Evolutionary conservation across 2,113 vertebrate genomes (phyloP), one percentile per base, ranked within the genome.

Genomic region (Blennius ocellaris): DNA sequence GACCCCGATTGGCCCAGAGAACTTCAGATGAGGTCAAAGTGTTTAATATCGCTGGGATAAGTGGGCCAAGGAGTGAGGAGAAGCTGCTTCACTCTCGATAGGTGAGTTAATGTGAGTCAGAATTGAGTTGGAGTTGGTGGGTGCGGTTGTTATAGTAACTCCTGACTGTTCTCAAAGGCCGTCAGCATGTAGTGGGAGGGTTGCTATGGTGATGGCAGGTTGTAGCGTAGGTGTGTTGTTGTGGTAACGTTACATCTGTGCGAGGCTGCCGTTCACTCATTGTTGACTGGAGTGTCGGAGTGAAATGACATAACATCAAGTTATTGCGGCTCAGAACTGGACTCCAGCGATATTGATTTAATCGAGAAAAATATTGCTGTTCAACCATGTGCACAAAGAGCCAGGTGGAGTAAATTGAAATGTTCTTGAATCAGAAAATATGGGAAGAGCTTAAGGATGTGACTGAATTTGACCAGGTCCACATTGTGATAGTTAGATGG

Each of bases 201-300:
- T 92, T 89, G 85, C 88, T 61, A 85, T 85, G 79, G 81, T 53
- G 11, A 90, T 45, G 47, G 73, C 55, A 79, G 77, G 82, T 83
- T 93, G 90, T 91, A 86, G 80, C 70, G 88, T 91, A 89, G 89
- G 88, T 89, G 89, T 75, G 86, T 87, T 85, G 82, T 89, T 80
- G 80, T 84, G 83, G 77, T 58, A 85, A 85, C 73, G 15, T 62
- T 52, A 6, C 30, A 59, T 69, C 58, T 75, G 38, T 61, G 78
- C 10, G 9, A 65, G 60, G 59, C 75, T 74, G 61, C 52, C 58
- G 54, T 71, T 88, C 73, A 73, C 45, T 76, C 63, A 49, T 50
- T 76, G 76, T 68, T 78, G 72, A 76, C 59, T 73, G 61, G 51
- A 73, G 48, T 64, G 69, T 71, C 58, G 4, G 44, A 60, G 44